Conservation (phyloP, 37 sponge, comb jelly and placozoan species). For the Mnemiopsis leidyi region DNA sequence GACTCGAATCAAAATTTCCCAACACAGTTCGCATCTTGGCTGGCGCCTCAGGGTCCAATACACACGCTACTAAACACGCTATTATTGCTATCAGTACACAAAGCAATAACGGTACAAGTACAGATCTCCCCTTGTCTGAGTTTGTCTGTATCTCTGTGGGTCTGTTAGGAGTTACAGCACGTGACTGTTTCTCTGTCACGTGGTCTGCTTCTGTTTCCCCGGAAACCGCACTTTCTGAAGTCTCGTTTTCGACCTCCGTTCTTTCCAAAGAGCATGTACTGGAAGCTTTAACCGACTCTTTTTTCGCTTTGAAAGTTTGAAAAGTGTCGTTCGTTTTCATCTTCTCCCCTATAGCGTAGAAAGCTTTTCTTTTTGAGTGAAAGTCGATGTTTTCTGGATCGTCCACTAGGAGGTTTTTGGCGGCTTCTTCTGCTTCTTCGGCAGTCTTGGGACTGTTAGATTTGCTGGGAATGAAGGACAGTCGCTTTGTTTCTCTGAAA, state of each 20-base stretch:
- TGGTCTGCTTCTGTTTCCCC: background rate
- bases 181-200: too few species aligned
- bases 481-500: background rate
- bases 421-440: conserved; percentile 17
- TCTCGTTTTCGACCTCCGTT: background rate
- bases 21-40: too few species aligned
- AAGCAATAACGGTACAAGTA: background rate
- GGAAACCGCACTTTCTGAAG: background rate
- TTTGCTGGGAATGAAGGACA: background rate
- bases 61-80: background rate
- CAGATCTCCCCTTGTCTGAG: too few species aligned
- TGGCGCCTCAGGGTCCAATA: background rate
- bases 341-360: background rate
- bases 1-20: too few species aligned
- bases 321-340: conserved; percentile 1
- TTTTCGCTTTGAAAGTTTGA: background rate
- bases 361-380: background rate
- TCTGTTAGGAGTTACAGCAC: background rate
- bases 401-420: background rate
- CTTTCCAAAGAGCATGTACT: too few species aligned
- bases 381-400: background rate
- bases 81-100: background rate
- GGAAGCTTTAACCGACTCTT: background rate
- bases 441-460: background rate
- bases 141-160: background rate